Base-by-base conservation (phyloP, 2,888 invertebrate genomes). In the Octodonta nipae region DNA sequence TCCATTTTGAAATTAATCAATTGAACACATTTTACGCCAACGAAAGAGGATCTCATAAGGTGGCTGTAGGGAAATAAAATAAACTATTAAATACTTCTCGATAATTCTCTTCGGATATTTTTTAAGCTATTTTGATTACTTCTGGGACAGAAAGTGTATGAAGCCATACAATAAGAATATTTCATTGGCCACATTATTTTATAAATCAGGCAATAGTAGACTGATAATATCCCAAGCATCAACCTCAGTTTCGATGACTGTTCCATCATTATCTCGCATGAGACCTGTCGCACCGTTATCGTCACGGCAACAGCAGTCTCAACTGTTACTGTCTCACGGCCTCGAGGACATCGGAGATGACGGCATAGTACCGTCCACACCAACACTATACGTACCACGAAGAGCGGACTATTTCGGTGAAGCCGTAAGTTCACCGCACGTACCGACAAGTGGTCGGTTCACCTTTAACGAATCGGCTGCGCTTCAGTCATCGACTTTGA, bases 351-450 rank as follows among this genome's bases (percentile, higher is more conserved):
- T 72, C 7, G 72, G 72, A 8, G 81, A 79, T 52, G 81, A 81
- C 44, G 57, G 63, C 46, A 88, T 88, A 45, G 88, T 91, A 16
- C 89, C 91, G 10, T 83, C 87, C 35, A 88, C 89, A 7, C 87
- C 91, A 11, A 86, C 88, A 3, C 64, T 89, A 14, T 84, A 80
- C 53, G 78, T 83, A 26, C 85, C 87, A 3, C 66, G 84, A 37
- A 69, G 87, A 38, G 77, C 73, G 38, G 88, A 89, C 58, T 87
- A 86, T 32, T 87, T 87, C 63, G 85, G 87, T 22, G 87, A 89
- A 57, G 88, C 88, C 26, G 84, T 91, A 20, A 88, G 88, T 56
- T 92, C 91, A 0, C 91, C 91, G 4, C 77, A 81, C 63, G 76
- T 80, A 15, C 73, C 73, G 3, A 61, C 63, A 35, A 61, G 61